phyloP scores from a whole-genome alignment of 2,797 vertebrate genomes.

The Alectoris magna region DNA sequence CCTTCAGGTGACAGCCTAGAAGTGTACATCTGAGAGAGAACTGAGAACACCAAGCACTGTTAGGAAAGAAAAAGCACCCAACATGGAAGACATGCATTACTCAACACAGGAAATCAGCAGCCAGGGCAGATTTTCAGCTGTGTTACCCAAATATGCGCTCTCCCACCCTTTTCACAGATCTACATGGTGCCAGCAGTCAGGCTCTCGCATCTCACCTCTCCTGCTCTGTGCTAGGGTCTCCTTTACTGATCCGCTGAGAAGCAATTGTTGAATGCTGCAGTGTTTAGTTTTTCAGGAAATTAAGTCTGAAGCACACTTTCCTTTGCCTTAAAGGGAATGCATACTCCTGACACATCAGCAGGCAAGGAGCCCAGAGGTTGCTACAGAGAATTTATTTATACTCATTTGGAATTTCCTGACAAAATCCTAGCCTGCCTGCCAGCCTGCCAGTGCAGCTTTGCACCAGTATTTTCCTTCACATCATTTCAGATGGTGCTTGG shows the following conservation, averaged over 20 bases:
- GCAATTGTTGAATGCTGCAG: neutral
- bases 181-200: neutral
- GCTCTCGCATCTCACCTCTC: neutral
- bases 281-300: slow-evolving; percentile 71
- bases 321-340: slow-evolving; percentile 69
- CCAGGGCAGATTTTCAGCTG: neutral
- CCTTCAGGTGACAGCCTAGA: neutral
- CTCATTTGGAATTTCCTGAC: slow-evolving; percentile 85
- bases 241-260: slow-evolving; percentile 69
- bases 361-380: slow-evolving; percentile 76
- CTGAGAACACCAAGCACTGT: neutral
- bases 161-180: neutral
- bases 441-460: slow-evolving; percentile 51
- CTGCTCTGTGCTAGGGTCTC: neutral
- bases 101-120: neutral
- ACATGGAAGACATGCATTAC: neutral
- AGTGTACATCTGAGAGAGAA: neutral
- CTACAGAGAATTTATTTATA: slow-evolving; percentile 81
- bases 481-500: slow-evolving; percentile 24
- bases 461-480: slow-evolving; percentile 19
- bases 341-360: slow-evolving; percentile 72
- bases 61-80: neutral
- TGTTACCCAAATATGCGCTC: neutral
- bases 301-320: slow-evolving; percentile 67
- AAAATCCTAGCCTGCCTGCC: slow-evolving; percentile 58